Percentiles rank a stretch among this genome's conserved stretches.
Conservation (phyloP, 2,113 vertebrate genomes). For the Platysteira castanea region DNA sequence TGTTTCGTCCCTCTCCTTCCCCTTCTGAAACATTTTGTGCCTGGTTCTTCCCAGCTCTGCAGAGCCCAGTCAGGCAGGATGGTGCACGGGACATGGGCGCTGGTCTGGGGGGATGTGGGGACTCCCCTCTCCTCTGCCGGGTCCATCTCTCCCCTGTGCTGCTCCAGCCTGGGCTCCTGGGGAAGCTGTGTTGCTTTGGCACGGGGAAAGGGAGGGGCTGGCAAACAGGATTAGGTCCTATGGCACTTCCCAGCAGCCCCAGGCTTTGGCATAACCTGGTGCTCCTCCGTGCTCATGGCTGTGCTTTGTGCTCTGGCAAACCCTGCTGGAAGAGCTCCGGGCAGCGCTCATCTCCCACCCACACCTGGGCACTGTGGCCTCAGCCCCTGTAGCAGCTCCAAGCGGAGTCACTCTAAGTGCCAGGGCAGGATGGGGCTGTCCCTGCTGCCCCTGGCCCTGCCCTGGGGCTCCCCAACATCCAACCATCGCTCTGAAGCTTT, state of each 20-base stretch:
- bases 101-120: neutral
- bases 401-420: neutral
- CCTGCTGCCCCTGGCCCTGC: neutral
- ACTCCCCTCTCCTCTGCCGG: neutral
- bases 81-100: accelerated
- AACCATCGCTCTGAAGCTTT: neutral
- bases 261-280: neutral
- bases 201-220: neutral
- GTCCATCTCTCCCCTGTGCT: neutral
- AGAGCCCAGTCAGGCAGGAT: neutral
- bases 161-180: neutral
- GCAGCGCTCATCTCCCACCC: neutral
- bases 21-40: neutral
- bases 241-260: neutral
- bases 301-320: neutral
- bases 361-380: neutral
- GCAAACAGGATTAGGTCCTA: neutral
- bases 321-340: neutral
- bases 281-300: neutral
- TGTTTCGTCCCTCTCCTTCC: neutral
- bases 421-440: neutral
- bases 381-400: neutral
- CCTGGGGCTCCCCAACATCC: neutral
- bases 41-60: neutral
- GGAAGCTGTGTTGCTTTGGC: neutral